These are phyloP conservation scores for Idaea straminata DNA, from an alignment of 2,888 invertebrate species.

Conservation along the genomic window DNA sequence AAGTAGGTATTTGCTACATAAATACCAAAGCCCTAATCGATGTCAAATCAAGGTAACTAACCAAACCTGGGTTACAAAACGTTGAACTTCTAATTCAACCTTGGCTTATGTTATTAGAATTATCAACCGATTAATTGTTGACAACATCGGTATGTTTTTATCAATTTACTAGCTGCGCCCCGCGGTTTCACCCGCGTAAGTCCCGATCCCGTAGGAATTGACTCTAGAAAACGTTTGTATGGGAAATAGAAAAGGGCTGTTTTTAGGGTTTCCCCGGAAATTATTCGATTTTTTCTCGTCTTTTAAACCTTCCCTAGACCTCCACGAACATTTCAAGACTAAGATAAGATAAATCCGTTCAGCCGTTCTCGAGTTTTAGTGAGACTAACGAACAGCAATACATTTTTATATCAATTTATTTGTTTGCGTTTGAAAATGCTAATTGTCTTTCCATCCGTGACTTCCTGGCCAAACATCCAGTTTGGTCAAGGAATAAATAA, in stretches of 20 bases:
- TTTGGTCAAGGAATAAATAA: neutral
- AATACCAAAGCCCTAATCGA: neutral
- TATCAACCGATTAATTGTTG: neutral
- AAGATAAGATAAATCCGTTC: too few species aligned
- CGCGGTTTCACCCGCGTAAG: too few species aligned
- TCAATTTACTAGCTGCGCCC: too few species aligned
- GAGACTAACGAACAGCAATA: too few species aligned
- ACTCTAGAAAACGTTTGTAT: too few species aligned
- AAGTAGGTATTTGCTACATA: neutral
- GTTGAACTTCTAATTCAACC: conserved; percentile 6
- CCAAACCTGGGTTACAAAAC: neutral
- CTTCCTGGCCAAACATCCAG: neutral
- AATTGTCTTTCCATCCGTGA: neutral
- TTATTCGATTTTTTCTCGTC: too few species aligned
- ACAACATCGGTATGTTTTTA: neutral
- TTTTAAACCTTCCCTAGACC: too few species aligned
- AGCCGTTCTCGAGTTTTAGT: too few species aligned
- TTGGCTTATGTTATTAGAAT: conserved; percentile 7
- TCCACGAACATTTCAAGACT: too few species aligned
- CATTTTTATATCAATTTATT: neutral
- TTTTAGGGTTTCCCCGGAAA: too few species aligned
- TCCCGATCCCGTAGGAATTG: too few species aligned
- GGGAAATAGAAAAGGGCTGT: too few species aligned
- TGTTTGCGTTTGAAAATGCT: neutral
- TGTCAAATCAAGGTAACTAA: neutral